Conservation (phyloP, 2,113 vertebrate genomes). For the Colaptes auratus region DNA sequence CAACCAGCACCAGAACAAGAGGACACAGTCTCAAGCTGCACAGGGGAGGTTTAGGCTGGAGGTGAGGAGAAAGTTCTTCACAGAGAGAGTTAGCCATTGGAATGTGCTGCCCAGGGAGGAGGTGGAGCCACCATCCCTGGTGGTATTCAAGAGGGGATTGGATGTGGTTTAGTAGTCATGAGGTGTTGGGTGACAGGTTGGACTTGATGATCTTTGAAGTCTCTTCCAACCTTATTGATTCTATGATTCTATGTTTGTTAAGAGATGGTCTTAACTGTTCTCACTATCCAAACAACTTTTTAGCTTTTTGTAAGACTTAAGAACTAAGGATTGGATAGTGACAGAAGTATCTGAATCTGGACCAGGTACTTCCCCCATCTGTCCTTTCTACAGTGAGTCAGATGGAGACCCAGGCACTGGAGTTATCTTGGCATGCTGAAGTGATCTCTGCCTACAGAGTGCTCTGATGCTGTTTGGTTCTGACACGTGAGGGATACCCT, state of each 20-base stretch:
- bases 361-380: not conserved
- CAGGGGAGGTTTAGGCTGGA: too few species aligned
- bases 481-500: not conserved
- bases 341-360: not conserved
- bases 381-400: not conserved
- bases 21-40: too few species aligned
- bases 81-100: too few species aligned
- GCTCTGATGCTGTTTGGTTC: not conserved
- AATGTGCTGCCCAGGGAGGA: too few species aligned
- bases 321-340: not conserved
- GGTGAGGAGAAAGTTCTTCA: too few species aligned
- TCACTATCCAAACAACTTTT: not conserved
- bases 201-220: too few species aligned
- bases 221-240: too few species aligned
- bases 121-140: too few species aligned
- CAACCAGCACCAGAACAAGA: too few species aligned
- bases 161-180: too few species aligned
- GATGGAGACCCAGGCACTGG: not conserved
- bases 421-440: not conserved
- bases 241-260: slow-evolving; percentile 6
- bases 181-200: too few species aligned
- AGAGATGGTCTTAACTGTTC: not conserved
- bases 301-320: not conserved
- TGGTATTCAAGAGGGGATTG: too few species aligned
- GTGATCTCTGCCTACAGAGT: not conserved